Evolutionary conservation across 2,888 invertebrate genomes (phyloP), one percentile per base, ranked within the genome.

Genomic region (Achlya flavicornis): DNA sequence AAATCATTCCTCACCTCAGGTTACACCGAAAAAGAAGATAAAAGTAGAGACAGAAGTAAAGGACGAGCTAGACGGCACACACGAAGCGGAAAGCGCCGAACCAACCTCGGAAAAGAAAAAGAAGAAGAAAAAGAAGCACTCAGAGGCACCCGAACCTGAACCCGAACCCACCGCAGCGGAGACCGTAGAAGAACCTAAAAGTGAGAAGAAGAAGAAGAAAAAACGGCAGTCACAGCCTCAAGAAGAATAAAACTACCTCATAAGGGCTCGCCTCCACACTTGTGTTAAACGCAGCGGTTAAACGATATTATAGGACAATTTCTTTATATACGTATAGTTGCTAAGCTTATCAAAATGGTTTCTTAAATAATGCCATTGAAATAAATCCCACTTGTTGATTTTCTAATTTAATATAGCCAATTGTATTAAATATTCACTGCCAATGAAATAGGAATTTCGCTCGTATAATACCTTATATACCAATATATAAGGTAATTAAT

Each of bases 81-180:
- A 59, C 38, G 58, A 59, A 58, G n/a, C 59, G 19, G 78, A 66
- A n/a, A 68, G 75, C 10, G 73, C 81, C 26, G 81, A 78, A 57
- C 84, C 84, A 3, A 73, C 78, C 14, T 88, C 89, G 19, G 94
- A 94, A 73, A 94, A 94, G 66, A 94, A 94, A 75, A 90, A 90
- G 70, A 94, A 94, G 75, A 94, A 94, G 77, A 94, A 94, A 77
- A 94, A 53, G 53, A 53, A 53, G 53, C 53, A 53, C 0, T 16
- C 86, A 8, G 80, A 77, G 59, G 78, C 74, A 1, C n/a, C 46
- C 0, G 81, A 83, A 35, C 73, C 78, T 19, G 85, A 83, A 35
- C 74, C 68, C 4, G 26, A 26, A 26, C 26, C 26, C 26, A 26
- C 26, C 26, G 71, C 71, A 58, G 73, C 76, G 64, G 68, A 80